Base-by-base conservation (phyloP, 2,797 vertebrate genomes). In the Gila robusta region DNA sequence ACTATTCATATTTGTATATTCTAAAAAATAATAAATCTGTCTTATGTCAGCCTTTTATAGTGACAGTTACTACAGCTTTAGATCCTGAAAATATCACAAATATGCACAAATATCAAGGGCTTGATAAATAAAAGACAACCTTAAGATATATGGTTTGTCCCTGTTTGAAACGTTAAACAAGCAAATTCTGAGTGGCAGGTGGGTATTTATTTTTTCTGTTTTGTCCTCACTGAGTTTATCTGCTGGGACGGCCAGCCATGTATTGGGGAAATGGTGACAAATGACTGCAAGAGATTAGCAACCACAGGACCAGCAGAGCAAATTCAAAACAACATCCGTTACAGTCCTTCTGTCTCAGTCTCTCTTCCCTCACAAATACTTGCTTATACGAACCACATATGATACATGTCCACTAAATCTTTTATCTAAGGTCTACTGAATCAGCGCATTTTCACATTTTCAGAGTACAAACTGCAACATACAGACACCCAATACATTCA, bases 241-340 rank as follows among this genome's bases (percentile, higher is more conserved):
- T 93, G 86, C 80, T 89, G 90, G 88, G 87, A 91, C 90, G 86
- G 90, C 84, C 93, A 93, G 92, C 92, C 87, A 91, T 90, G 88
- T 92, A 91, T 93, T 95, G 91, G 94, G 95, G 94, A 96, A 96
- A 95, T 94, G 92, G 94, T 91, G 91, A 91, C 93, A 94, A 95
- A 95, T 95, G 95, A 93, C 92, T 56, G 89, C 83, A 90, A 94
- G 83, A 95, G 95, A 96, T 95, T 95, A 95, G 93, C 90, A 94
- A 95, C 95, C 95, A 95, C 94, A 95, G 93, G 92, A 92, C 89
- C 80, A 88, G 90, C 91, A 87, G 90, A 83, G 90, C 89, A 91
- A 90, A 85, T 89, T 93, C 86, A 71, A 89, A 88, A 83, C 81
- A 86, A 88, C 90, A 90, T 94, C 93, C 91, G 93, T 94, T 96